Conservation (phyloP, 1,140 invertebrate species). For the Campoletis sonorensis region DNA sequence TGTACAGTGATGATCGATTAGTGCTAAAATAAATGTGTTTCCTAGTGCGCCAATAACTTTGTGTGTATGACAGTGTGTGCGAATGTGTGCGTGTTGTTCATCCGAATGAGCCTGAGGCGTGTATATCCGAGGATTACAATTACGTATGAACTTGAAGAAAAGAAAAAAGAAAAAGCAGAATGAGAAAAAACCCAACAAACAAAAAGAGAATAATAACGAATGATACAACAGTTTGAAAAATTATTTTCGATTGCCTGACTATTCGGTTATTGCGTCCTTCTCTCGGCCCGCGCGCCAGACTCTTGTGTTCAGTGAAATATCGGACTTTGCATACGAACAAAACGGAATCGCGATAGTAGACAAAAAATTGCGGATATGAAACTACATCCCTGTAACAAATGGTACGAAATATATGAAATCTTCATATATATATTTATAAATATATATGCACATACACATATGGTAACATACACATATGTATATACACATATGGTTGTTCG, state of each 20-base stretch:
- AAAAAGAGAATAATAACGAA: no score
- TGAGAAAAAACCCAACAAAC: no score
- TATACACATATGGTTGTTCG: neutral
- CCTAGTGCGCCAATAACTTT: conserved; percentile 71
- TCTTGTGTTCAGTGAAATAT: conserved; percentile 65
- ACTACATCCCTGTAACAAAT: conserved; percentile 43
- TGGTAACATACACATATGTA: no score
- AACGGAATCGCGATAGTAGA: conserved; percentile 23
- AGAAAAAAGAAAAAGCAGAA: no score
- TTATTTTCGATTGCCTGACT: neutral
- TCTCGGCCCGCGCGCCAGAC: conserved; percentile 48
- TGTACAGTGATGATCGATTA: conserved; percentile 72
- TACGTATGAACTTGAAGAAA: neutral
- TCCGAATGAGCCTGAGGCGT: conserved; percentile 39
- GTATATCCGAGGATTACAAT: conserved; percentile 7
- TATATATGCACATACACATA: no score
- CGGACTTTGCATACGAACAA: conserved; percentile 52
- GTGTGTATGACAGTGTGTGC: neutral
- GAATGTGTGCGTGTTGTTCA: conserved; percentile 54
- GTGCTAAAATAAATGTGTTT: conserved; percentile 73
- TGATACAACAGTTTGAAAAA: neutral
- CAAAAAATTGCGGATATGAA: conserved; percentile 1
- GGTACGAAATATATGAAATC: conserved; percentile 38
- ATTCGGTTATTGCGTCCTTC: conserved; percentile 23
- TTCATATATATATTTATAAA: no score